These are phyloP conservation scores for Polypedilum vanderplanki DNA, from an alignment of 1,140 invertebrate genomes.

Conservation along the genomic window DNA sequence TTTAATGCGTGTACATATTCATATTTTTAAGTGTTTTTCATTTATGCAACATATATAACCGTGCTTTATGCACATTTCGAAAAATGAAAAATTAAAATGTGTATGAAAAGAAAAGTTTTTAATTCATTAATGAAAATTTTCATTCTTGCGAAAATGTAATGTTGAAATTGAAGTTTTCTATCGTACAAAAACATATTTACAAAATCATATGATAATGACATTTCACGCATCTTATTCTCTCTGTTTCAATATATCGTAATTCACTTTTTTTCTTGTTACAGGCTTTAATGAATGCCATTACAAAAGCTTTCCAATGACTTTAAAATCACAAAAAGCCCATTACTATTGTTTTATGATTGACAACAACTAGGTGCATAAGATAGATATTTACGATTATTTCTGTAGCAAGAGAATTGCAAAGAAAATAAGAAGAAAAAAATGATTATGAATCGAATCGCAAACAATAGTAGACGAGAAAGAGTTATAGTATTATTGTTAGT, in stretches of 20 bases:
- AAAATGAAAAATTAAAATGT: not conserved
- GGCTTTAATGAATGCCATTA: conserved; percentile 17
- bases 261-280: not conserved
- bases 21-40: not conserved
- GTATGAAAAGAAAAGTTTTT: conserved; percentile 5
- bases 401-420: not conserved
- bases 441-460: conserved; percentile 20
- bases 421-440: not conserved
- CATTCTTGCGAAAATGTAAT: not conserved
- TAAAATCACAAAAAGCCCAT: not conserved
- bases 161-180: not conserved
- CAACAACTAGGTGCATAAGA: not conserved
- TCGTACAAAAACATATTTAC: not conserved
- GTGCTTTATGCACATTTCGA: conserved; percentile 2
- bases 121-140: not conserved
- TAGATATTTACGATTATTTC: not conserved
- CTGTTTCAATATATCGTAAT: not conserved
- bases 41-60: not conserved
- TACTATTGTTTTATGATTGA: conserved; percentile 19
- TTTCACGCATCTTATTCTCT: no score
- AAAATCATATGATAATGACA: no score
- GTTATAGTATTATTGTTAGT: not conserved
- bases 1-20: not conserved
- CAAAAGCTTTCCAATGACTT: conserved; percentile 17
- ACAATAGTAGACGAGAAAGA: conserved; percentile 5